phyloP scores from a whole-genome alignment of 1,140 invertebrate genomes.

The Hermatobates lingyangjiaoensis region DNA sequence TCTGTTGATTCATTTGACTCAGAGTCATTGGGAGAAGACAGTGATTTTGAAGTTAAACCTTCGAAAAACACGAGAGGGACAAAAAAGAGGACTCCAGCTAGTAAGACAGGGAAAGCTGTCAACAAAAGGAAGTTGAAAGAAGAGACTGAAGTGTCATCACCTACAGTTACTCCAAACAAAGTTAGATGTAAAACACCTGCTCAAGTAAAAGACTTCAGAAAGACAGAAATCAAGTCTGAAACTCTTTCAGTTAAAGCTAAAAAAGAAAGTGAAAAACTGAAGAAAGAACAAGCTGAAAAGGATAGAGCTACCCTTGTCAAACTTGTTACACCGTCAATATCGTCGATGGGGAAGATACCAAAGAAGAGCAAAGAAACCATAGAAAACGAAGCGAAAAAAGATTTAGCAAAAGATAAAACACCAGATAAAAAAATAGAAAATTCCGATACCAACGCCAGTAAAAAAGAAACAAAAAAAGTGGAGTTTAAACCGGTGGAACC shows the following conservation, averaged over 20 bases:
- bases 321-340: slow-evolving; percentile 37
- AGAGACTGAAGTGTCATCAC: slow-evolving; percentile 16
- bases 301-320: slow-evolving; percentile 46
- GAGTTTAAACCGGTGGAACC: slow-evolving; percentile 12
- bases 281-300: slow-evolving; percentile 36
- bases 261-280: slow-evolving; percentile 18
- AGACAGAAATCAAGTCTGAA: slow-evolving; percentile 14
- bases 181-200: not conserved
- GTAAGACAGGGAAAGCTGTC: slow-evolving; percentile 4
- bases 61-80: not conserved
- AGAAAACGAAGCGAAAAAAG: no score
- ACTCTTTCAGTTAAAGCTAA: slow-evolving; percentile 24
- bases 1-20: not conserved
- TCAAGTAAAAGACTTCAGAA: not conserved
- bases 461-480: slow-evolving; percentile 9
- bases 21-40: not conserved
- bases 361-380: slow-evolving; percentile 35
- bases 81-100: not conserved
- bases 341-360: slow-evolving; percentile 52
- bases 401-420: no score
- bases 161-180: slow-evolving; percentile 11
- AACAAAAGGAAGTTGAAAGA: slow-evolving; percentile 12
- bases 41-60: not conserved
- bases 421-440: slow-evolving; percentile 26
- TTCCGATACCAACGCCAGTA: not conserved